phyloP scores from a whole-genome alignment of 2,113 vertebrate genomes.

The Crotalus viridis region DNA sequence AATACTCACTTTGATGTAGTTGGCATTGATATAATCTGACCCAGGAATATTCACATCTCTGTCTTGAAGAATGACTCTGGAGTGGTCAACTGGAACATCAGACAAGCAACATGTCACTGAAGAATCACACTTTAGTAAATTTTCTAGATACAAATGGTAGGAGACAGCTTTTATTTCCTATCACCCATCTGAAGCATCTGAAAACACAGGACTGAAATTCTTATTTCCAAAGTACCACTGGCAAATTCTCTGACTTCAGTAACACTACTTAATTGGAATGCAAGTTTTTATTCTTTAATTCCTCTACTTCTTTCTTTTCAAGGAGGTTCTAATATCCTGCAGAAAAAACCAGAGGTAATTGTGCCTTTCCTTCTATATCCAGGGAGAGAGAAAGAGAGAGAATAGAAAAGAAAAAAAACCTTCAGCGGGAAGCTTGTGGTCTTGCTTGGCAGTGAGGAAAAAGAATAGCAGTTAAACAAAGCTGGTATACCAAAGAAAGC shows the following conservation, averaged over 20 bases:
- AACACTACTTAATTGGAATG: neutral
- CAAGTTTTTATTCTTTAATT: neutral
- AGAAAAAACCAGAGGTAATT: neutral
- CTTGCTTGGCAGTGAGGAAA: neutral
- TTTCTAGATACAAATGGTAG: neutral
- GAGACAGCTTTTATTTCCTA: neutral
- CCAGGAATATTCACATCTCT: constrained; percentile 78
- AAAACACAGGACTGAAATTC: neutral
- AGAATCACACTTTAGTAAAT: neutral
- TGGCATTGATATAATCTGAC: constrained; percentile 94
- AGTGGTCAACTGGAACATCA: constrained; percentile 83
- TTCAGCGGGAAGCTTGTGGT: neutral
- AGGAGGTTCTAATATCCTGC: neutral
- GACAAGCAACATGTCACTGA: constrained; percentile 4
- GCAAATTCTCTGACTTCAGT: neutral
- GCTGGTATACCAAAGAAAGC: neutral
- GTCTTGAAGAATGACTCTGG: constrained; percentile 81
- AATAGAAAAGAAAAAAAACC: neutral
- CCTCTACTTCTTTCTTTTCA: accelerated
- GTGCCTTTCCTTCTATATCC: neutral
- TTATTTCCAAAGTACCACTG: neutral
- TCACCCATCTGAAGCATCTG: neutral
- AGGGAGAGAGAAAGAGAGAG: neutral
- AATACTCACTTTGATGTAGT: constrained; percentile 83
- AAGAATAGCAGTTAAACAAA: neutral